Evolutionary conservation across 2,113 vertebrate species (phyloP).

Genomic region (Phycodurus eques): DNA sequence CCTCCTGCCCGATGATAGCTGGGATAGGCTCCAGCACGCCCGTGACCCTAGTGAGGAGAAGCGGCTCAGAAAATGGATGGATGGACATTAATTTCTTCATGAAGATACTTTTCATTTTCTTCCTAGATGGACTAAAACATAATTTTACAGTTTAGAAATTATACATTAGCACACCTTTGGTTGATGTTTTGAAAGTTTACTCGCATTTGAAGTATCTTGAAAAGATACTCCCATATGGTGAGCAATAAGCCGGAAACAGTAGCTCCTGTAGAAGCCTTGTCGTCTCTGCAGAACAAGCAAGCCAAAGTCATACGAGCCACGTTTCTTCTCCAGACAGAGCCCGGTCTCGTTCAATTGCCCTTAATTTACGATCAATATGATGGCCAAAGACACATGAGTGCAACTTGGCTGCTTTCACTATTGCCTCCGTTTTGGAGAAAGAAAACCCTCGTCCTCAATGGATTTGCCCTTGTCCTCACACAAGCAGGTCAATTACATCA

Average conservation of each 20-base stretch:
- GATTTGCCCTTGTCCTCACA: slow-evolving; percentile 49
- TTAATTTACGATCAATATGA: slow-evolving; percentile 66
- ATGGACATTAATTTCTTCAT: too few species aligned
- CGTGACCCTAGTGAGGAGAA: too few species aligned
- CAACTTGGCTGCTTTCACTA: slow-evolving; percentile 58
- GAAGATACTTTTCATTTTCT: too few species aligned
- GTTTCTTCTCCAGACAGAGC: slow-evolving; percentile 54
- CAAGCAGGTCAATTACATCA: slow-evolving; percentile 60
- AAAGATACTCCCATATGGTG: neutral
- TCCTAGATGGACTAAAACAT: too few species aligned
- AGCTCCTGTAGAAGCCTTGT: neutral
- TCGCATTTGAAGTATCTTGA: neutral
- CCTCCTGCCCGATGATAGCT: too few species aligned
- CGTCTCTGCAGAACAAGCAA: neutral
- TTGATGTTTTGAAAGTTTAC: neutral
- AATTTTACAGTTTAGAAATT: neutral
- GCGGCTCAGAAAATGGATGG: too few species aligned
- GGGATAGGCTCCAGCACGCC: too few species aligned
- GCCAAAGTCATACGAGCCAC: slow-evolving; percentile 37
- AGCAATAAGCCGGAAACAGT: neutral
- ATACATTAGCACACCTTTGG: neutral
- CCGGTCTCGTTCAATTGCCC: slow-evolving; percentile 58
- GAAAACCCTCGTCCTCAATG: slow-evolving; percentile 53
- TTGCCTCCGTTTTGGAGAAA: slow-evolving; percentile 57
- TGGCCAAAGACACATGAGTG: slow-evolving; percentile 64